Base-by-base conservation (phyloP, 2,888 invertebrate genomes). In the Macropis europaea region DNA sequence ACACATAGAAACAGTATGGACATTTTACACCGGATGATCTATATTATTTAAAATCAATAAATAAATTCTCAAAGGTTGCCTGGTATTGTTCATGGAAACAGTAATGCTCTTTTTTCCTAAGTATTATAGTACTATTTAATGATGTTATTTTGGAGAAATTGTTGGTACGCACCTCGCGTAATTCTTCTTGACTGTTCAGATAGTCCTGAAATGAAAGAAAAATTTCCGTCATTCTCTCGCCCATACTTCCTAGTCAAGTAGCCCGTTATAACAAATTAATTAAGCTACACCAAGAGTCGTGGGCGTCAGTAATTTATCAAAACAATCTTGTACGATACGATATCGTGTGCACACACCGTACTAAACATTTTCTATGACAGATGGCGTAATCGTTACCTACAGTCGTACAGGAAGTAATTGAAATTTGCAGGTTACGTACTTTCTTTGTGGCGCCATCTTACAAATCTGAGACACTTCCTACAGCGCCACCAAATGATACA, bases 121-220 rank as follows among this genome's bases (percentile, higher is more conserved):
- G 53, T 30, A 4, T 38, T 47, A 1, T 11, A 15, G 26, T 13
- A 22, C n/a, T 13, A 68, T 77, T 38, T 77, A 56, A 28, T 32
- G 5, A 79, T 72, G 76, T 77, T 74, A 57, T 76, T 77, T 30
- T 48, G 22, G 53, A 17, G 3, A 54, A 59, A 30, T 53, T 36
- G n/a, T 48, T 19, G 13, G 19, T 38, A 77, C 73, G 32, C 90
- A 96, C 97, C 92, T 97, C 97, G 73, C 96, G 92, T 38, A 94
- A 87, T 86, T 95, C 95, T 88, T 97, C 96, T 84, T 97, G 97
- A 11, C 92, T 91, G 82, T 95, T 95, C 30, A 97, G 91, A 87
- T 93, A 93, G 70, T 94, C 93, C 87, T 97, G 96, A 88, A 96
- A 97, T 22, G 94, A 92, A 54, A 93, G 92, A 87, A 97, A 97